Evolutionary conservation across 2,888 invertebrate genomes (phyloP), one percentile per base, ranked within the genome.

Genomic region (Trilocha varians): DNA sequence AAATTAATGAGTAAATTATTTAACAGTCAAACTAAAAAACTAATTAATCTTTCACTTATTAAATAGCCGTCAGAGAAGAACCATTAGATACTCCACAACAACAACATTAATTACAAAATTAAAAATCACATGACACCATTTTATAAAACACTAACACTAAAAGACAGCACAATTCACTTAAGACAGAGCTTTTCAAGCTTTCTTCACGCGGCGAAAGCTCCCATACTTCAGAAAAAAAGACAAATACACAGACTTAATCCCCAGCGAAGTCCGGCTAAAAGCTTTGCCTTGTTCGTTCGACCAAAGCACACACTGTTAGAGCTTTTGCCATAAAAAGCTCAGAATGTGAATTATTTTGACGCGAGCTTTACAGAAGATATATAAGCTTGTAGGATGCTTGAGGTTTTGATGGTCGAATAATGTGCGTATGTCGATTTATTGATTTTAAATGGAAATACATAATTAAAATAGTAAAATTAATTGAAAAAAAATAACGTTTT

Each of bases 211-310:
- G 25, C 11, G 25, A 9, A 25, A 25, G 25, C 25, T 25, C 25
- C 25, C 25, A 25, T 25, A 25, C 11, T 25, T 11, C 25, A 11
- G 11, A 11, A 25, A 25, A 25, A 25, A 25, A 11, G 5, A 25
- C 25, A 25, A 25, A 25, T 11, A 25, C 25, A 25, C 25, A 25
- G 8, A 25, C 4, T 25, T 25, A 25, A 25, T 25, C 25, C 47
- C 43, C 38, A 50, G 48, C 44, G 46, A 40, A 46, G 53, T 33
- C 38, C 43, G 38, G 45, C 43, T 56, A 48, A 56, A 49, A 56
- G 53, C 53, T 52, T 51, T 53, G 25, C 48, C 51, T 36, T 56
- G 53, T 51, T 39, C 40, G 8, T 34, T 32, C 32, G 16, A 37
- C 38, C 43, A 43, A 15, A 14, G 15, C n/a, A 16, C 16, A 40